Conservation (phyloP, 30 jellyfish, hydroid and myxozoan species). For the Mastigias papua region DNA sequence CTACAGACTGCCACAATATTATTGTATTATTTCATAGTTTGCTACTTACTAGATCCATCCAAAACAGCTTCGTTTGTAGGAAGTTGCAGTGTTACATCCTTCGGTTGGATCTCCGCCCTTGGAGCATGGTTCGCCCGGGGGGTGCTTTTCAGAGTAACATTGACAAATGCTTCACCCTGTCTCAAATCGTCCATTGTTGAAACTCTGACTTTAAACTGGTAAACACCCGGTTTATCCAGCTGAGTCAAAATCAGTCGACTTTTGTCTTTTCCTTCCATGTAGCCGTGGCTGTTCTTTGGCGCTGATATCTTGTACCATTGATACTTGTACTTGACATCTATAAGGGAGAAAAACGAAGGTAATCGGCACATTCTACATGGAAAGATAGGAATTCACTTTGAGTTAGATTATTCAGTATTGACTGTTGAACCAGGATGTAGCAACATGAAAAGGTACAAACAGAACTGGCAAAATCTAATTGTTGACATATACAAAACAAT, state of each 20-base stretch:
- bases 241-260: slow-evolving; percentile 79
- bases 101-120: slow-evolving; percentile 95
- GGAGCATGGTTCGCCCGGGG: slow-evolving; percentile 96
- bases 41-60: slow-evolving; percentile 93
- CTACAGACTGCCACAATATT: too few species aligned
- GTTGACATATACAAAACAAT: too few species aligned
- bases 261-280: slow-evolving; percentile 94
- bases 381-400: too few species aligned
- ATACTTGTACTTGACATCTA: slow-evolving; percentile 83
- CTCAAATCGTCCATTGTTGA: slow-evolving; percentile 40
- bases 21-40: too few species aligned
- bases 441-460: too few species aligned
- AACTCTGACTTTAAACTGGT: slow-evolving; percentile 86
- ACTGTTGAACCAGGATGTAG: too few species aligned
- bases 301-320: slow-evolving; percentile 93
- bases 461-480: too few species aligned
- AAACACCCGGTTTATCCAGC: slow-evolving; percentile 93
- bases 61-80: slow-evolving; percentile 91
- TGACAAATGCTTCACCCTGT: slow-evolving; percentile 91
- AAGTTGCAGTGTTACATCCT: slow-evolving; percentile 87
- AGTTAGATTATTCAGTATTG: too few species aligned
- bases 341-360: background rate
- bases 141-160: slow-evolving; percentile 88
- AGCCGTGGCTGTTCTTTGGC: slow-evolving; percentile 92
- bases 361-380: too few species aligned